Base-by-base conservation (phyloP, 1,140 invertebrate species). In the Pseudomyrmex cubaensis region DNA sequence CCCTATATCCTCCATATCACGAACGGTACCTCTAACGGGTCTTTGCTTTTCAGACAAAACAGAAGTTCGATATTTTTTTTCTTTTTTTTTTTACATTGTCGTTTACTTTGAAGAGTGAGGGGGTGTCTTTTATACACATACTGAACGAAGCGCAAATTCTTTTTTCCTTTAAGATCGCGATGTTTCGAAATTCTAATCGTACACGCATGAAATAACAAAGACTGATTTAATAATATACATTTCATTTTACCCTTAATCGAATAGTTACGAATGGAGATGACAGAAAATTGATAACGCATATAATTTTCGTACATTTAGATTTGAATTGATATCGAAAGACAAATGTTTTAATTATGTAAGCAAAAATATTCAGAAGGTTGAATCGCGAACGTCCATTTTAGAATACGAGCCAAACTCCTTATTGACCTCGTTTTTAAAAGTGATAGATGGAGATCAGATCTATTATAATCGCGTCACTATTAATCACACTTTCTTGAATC, bases 21-120 rank as follows among this genome's bases (percentile, higher is more conserved):
- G 44, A 85, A 85, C 78, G 82, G 76, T 84, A 88, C 69, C 52
- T 84, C 77, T 89, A 89, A 89, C 87, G 87, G 87, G 78, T 85
- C 85, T 87, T 86, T 84, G 82, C 86, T 85, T 85, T 84, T 67
- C 64, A 74, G 85, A 78, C 86, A 83, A 66, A 84, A 87, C 70
- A 59, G 82, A 59, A 82, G 82, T 84, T 72, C 64, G 70, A 22
- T 48, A 13, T 50, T 76, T 66, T 56, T 75, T 57, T 63, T 62
- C 25, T n/a, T 63, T 63, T 63, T 35, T 52, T 52, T 52, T 52
- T 52, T 52, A 80, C 35, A 3, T 44, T 46, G 44, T 80, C 66
- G 48, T 80, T 59, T 66, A 80, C 54, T 54, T 72, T 56, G 44
- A 10, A 25, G 5, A 80, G 44, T 9, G 64, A 80, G 66, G 54